Evolutionary conservation across 2,888 invertebrate genomes (phyloP), one percentile per base, ranked within the genome.

Genomic region (Halictus ligatus): DNA sequence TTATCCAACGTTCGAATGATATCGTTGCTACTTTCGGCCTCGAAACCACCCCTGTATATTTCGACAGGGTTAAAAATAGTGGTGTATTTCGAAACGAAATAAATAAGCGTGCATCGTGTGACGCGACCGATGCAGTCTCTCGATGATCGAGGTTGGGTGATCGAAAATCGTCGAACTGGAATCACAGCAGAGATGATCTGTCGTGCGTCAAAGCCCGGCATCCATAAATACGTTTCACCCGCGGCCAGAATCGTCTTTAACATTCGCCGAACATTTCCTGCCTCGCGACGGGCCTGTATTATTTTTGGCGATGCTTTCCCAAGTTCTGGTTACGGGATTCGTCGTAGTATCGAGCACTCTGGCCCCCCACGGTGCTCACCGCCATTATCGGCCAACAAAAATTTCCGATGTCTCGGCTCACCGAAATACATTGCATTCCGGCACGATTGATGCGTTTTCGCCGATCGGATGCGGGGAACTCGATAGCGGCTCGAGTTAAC

Each of bases 1-100:
- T 54, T 54, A 54, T 54, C 10, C 54, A n/a, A 10, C 21, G 54
- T 54, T 54, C 54, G 54, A 54, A 54, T 54, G 54, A 21, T 54
- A 54, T 54, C n/a, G 64, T 25, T 29, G 35, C 73, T 46, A 67
- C 25, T 75, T 60, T 64, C 50, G 40, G 25, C 25, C 13, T 7
- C 4, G 54, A 73, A 78, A 75, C 40, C 46, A 64, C 54, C 43
- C 60, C 72, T 58, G 72, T 75, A 35, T 73, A 79, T 74, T 58
- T 83, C 83, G 78, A 78, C 75, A 35, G 50, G 74, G 78, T 82
- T 85, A 77, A 79, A 81, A 87, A 89, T 89, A 89, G 75, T 8
- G 21, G n/a, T 21, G 69, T 84, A 80, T 71, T 74, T 74, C 46
- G 35, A 60, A 81, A 75, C 50, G 77, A 80, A 84, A 83, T 80